Evolutionary conservation across 2,888 invertebrate genomes (phyloP), one percentile per base, ranked within the genome.

Genomic region (Netelia fuscicornis): DNA sequence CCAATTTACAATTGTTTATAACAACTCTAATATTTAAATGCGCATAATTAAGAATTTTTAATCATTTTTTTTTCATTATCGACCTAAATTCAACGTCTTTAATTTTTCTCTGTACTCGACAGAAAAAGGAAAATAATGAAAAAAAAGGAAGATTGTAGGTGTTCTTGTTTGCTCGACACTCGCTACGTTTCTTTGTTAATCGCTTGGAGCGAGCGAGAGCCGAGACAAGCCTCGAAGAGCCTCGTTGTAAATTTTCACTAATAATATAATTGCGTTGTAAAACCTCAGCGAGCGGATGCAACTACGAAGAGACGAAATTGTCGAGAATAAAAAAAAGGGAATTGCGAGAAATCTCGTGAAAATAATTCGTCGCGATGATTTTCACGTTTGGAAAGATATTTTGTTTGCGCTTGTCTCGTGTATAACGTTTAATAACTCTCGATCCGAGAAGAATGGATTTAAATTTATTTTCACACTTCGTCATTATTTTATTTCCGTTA

Each of bases 221-320:
- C 64, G 79, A 71, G 80, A 67, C 10, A 20, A 58, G 58, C 58
- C 58, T 58, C 17, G 67, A 64, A 48, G 76, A 79, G 71, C 80
- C 83, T 64, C 86, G 89, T 89, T 89, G 88, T 90, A 90, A 90
- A 90, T 90, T 89, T 80, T 86, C 71, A 78, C 10, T 10, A 13
- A 71, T 84, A 89, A 85, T 86, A 87, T 58, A 71, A 90, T 89
- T 89, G 86, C 89, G 87, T 83, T 76, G 88, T 89, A 89, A 90
- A 89, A 85, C 70, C 72, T 60, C 74, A 64, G 72, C 13, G 81
- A 67, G 42, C 30, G 58, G 23, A 78, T 70, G 67, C 54, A 54
- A 37, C 54, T 10, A 42, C 5, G 60, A 37, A 37, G 37, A 37
- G 37, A 37, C 37, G 37, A 37, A 37, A 37, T 37, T 8, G 37